These are phyloP conservation scores for Diorhabda carinulata DNA, from an alignment of 1,140 invertebrate genomes.

Conservation along the genomic window DNA sequence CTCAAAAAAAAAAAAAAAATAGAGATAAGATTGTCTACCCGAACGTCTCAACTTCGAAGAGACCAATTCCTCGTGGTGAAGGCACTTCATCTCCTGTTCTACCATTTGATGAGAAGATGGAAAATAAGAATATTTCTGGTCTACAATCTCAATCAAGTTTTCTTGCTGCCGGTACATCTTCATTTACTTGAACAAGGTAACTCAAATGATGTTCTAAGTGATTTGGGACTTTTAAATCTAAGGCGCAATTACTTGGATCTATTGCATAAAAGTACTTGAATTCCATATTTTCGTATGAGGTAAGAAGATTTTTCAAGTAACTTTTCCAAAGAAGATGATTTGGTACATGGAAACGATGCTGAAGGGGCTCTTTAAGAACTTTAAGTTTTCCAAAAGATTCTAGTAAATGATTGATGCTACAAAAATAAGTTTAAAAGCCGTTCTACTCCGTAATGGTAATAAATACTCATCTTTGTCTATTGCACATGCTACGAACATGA, in stretches of 20 bases:
- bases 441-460: too few relatives aligned
- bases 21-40: conserved; percentile 19
- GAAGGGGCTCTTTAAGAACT: conserved; percentile 10
- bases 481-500: too few relatives aligned
- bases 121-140: background rate
- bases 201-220: background rate
- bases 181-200: too few relatives aligned
- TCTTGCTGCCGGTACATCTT: too few relatives aligned
- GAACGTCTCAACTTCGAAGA: conserved; percentile 20
- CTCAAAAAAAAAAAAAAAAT: conserved; percentile 13
- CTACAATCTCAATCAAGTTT: too few relatives aligned
- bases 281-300: background rate
- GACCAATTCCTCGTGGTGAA: background rate
- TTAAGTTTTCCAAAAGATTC: conserved; percentile 6
- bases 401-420: background rate
- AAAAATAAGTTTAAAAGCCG: too few relatives aligned
- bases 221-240: background rate
- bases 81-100: too few relatives aligned
- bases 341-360: conserved; percentile 15
- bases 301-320: conserved; percentile 7
- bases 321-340: conserved; percentile 15
- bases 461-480: too few relatives aligned
- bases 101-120: conserved; percentile 7
- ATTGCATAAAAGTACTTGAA: background rate
- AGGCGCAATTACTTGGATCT: background rate